A percentile compares a stretch with the other conserved stretches of the same genome.
phyloP scores from a whole-genome alignment of 2,797 vertebrate genomes.

The Chromobotia macracanthus region DNA sequence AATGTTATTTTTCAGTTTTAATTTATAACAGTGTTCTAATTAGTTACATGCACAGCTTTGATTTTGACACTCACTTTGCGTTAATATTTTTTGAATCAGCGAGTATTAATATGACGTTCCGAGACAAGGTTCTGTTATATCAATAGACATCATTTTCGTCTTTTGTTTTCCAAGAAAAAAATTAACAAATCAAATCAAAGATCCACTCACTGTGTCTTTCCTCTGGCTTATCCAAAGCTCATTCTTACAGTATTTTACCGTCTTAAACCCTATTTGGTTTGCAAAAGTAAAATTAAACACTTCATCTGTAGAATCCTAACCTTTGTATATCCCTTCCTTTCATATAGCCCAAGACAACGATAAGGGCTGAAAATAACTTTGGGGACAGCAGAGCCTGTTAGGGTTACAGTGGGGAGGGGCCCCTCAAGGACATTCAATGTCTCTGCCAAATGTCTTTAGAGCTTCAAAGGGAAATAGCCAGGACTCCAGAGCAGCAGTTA shows the following conservation, averaged over 20 bases:
- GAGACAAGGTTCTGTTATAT: slow-evolving; percentile 56
- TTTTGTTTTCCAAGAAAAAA: neutral
- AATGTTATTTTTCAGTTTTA: slow-evolving; percentile 53
- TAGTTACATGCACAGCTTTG: slow-evolving; percentile 58
- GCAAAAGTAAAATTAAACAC: slow-evolving; percentile 81
- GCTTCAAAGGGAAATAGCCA: slow-evolving; percentile 79
- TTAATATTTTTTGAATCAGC: slow-evolving; percentile 66
- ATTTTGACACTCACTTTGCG: slow-evolving; percentile 55
- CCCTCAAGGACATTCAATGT: slow-evolving; percentile 57
- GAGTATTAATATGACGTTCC: slow-evolving; percentile 61
- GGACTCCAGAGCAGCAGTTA: slow-evolving; percentile 73
- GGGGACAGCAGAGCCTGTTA: slow-evolving; percentile 65
- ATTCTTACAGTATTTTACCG: slow-evolving; percentile 75
- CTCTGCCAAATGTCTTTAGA: slow-evolving; percentile 67
- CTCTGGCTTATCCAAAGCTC: slow-evolving; percentile 75
- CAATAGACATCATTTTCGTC: slow-evolving; percentile 51
- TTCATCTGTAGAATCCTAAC: slow-evolving; percentile 53
- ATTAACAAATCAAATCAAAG: slow-evolving; percentile 56
- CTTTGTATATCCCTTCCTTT: slow-evolving; percentile 49
- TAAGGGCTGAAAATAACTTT: slow-evolving; percentile 68
- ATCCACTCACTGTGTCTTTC: slow-evolving; percentile 73
- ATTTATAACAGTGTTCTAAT: slow-evolving; percentile 42
- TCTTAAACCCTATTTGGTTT: slow-evolving; percentile 82
- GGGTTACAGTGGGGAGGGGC: slow-evolving; percentile 67
- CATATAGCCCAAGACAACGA: slow-evolving; percentile 74